A percentile compares a stretch with the other conserved stretches of the same genome.
Evolutionary conservation across 2,113 vertebrate genomes (phyloP).

Genomic region (Gambusia holbrooki): DNA sequence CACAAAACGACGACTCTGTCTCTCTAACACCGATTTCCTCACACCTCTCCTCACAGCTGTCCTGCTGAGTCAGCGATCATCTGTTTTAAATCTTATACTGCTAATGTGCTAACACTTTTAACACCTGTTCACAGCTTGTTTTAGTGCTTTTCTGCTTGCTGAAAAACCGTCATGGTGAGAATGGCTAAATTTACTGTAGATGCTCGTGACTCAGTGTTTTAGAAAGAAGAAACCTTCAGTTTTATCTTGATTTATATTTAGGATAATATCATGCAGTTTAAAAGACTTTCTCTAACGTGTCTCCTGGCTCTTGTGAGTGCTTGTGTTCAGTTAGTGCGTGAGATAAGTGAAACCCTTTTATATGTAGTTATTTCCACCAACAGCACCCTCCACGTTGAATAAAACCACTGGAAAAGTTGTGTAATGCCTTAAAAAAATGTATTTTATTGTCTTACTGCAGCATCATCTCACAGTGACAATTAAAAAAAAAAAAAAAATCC

Average conservation of each 20-base stretch:
- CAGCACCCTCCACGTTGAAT: background rate
- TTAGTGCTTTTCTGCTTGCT: conserved; percentile 60
- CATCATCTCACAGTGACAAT: background rate
- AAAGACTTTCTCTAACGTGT: background rate
- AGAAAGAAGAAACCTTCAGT: conserved; percentile 18
- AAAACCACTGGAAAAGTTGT: background rate
- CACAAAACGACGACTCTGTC: background rate
- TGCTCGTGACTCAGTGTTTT: conserved; percentile 25
- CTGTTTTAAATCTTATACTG: conserved; percentile 2
- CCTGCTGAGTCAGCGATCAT: background rate
- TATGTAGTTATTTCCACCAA: background rate
- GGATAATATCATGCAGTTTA: background rate
- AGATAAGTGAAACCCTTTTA: background rate
- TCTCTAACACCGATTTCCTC: background rate
- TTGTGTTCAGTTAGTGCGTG: background rate
- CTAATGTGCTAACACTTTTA: conserved; percentile 7
- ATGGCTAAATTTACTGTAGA: conserved; percentile 39
- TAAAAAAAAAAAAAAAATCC: background rate
- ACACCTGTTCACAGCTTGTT: conserved; percentile 57
- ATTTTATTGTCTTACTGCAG: background rate
- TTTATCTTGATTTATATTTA: background rate
- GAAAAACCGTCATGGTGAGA: conserved; percentile 63
- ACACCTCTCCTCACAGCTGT: conserved; percentile 18
- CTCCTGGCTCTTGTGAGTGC: background rate
- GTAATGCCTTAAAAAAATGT: background rate